Evolutionary conservation across 1,140 invertebrate genomes (phyloP), one percentile per base, ranked within the genome.

Genomic region (Pachyrhynchus sulphureomaculatus): DNA sequence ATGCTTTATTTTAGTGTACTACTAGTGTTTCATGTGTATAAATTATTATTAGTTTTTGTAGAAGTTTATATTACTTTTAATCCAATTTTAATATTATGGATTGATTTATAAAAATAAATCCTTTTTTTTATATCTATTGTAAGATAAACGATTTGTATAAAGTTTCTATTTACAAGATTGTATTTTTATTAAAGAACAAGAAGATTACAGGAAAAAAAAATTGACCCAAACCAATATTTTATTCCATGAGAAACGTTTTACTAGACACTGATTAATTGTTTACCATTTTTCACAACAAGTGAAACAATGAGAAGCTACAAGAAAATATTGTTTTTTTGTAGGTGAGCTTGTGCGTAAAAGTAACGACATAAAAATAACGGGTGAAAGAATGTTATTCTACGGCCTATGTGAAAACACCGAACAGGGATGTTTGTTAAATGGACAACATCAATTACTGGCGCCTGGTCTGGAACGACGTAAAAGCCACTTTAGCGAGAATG

Each of bases 261-360:
- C 12, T 12, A 44, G 54, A 56, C 54, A 47, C 24, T 45, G 54
- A 56, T n/a, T 45, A 56, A 56, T 56, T 10, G 29, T 13, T 5
- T 9, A 12, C 2, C 26, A 45, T 33, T 56, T 56, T 56, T 56
- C 47, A 45, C 29, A 18, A 2, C 6, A 9, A 47, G 12, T 33
- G 4, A 37, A 56, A 56, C 39, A 56, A 24, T 23, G 42, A 13
- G n/a, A n/a, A n/a, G 41, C 26, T 41, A 56, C 54, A 47, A 45
- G 41, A 47, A 47, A 56, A 56, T 45, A 47, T 56, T 45, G n/a
- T 37, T 36, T 20, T 53, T 55, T 55, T 55, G 47, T 41, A 41
- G 52, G 52, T 55, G 23, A 42, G 39, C 37, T 44, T 29, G 52
- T 55, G 52, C 52, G 52, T 55, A 42, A 55, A 55, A 55, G 37